Base-by-base conservation (phyloP, 1,140 invertebrate genomes). In the Aphelenchoides fujianensis region DNA sequence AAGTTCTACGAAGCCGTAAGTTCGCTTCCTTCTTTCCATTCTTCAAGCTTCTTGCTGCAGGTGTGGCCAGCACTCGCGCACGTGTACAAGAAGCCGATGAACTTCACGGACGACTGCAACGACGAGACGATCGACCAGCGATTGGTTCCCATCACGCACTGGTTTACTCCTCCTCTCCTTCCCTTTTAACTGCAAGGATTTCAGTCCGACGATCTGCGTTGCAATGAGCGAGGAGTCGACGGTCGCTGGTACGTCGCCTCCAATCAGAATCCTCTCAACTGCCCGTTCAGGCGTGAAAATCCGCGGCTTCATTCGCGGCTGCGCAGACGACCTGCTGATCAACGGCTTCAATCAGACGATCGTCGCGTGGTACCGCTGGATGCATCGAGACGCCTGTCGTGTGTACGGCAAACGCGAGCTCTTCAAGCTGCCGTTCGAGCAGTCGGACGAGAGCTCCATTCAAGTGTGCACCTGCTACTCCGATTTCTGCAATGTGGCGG, bases 331-430 rank as follows among this genome's bases (percentile, higher is more conserved):
- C 27, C 64, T 77, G 12, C 68, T 77, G 19, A 63, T 70, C 36
- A 69, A 71, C 54, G 76, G 75, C 23, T 77, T 77, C 64, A 77
- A 77, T 53, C 64, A 77, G 36, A 70, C 75, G 27, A 77, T 77
- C 27, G 75, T 77, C n/a, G 37, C 71, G 16, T 74, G 76, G 75
- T 78, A 76, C 30, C 34, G 75, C 19, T 77, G 75, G 75, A 68
- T 77, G 73, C 53, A 78, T 36, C 73, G 75, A 37, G 75, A 77
- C 53, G 30, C 28, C 23, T 77, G 75, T 48, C 19, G 57, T 12
- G 41, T 53, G 7, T 77, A 77, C 63, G 23, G 61, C 23, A 77
- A 77, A 36, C 73, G 75, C 16, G 75, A 77, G 32, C 63, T 77
- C n/a, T 74, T 77, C 41, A 74, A 79, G 52, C 37, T 77, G 23